Conservation (phyloP, 2,113 vertebrate genomes). For the Tragelaphus buxtoni region DNA sequence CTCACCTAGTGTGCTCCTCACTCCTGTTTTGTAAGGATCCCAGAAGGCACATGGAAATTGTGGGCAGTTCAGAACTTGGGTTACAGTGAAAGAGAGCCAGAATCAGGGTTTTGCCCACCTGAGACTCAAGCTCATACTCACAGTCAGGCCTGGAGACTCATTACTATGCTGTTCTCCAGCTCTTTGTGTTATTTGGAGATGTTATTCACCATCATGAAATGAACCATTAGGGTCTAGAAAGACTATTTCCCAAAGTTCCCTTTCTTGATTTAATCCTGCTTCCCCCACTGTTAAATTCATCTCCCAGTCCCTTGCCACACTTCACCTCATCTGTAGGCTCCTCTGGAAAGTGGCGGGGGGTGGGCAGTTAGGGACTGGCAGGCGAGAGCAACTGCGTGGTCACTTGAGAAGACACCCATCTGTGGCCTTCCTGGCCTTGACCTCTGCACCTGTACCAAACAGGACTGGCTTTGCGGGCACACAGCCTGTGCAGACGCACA, state of each 20-base stretch:
- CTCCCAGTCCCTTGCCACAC: not conserved
- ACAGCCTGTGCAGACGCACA: not conserved
- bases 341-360: not conserved
- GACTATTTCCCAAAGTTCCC: not conserved
- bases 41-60: not conserved
- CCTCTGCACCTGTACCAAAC: not conserved
- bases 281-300: not conserved
- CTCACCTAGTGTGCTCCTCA: not conserved
- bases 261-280: not conserved
- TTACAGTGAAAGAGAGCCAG: not conserved
- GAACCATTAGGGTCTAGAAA: not conserved
- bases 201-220: not conserved
- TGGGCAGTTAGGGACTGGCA: not conserved
- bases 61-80: not conserved
- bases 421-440: not conserved
- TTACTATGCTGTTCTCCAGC: not conserved
- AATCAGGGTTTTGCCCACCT: not conserved
- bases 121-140: not conserved
- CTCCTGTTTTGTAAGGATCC: not conserved
- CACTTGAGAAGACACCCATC: not conserved
- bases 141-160: not conserved
- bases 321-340: not conserved
- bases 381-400: not conserved
- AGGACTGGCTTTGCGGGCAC: not conserved
- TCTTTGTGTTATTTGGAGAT: not conserved